Conservation (phyloP, 2,113 vertebrate genomes). For the Barbus barbus region DNA sequence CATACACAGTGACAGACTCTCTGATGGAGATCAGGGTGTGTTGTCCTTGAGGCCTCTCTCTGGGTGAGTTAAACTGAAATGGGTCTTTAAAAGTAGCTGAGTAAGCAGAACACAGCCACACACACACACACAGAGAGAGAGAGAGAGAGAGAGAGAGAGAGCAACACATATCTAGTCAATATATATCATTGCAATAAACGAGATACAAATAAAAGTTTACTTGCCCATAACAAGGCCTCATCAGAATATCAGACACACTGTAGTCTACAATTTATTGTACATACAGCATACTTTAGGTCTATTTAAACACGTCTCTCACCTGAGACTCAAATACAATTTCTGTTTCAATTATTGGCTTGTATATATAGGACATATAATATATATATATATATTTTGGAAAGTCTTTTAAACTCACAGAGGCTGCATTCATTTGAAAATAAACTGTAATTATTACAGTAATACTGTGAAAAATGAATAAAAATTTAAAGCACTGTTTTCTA, state of each 20-base stretch:
- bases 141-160: not conserved
- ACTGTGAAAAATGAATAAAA: not conserved
- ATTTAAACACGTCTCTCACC: not conserved
- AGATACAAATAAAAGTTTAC: conserved; percentile 24
- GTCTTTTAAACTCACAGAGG: not conserved
- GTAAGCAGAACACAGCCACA: not conserved
- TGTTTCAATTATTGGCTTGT: not conserved
- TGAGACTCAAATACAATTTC: not conserved
- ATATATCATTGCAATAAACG: not conserved
- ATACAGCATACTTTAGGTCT: not conserved
- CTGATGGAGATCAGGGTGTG: not conserved
- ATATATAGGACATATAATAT: not conserved
- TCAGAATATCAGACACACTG: not conserved
- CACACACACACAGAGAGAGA: not conserved
- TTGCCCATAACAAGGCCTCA: not conserved
- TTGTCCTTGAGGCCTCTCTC: conserved; percentile 27
- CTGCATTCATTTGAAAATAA: not conserved
- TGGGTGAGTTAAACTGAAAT: conserved; percentile 32
- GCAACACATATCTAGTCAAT: not conserved
- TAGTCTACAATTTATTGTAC: not conserved
- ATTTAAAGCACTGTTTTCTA: not conserved
- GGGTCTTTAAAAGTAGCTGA: conserved; percentile 34
- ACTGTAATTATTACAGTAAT: not conserved
- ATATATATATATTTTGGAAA: not conserved
- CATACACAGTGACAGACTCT: not conserved